Evolutionary conservation across 2,113 vertebrate species (phyloP), one percentile per base, ranked within the genome.

Genomic region (Ancistrus triradiatus): DNA sequence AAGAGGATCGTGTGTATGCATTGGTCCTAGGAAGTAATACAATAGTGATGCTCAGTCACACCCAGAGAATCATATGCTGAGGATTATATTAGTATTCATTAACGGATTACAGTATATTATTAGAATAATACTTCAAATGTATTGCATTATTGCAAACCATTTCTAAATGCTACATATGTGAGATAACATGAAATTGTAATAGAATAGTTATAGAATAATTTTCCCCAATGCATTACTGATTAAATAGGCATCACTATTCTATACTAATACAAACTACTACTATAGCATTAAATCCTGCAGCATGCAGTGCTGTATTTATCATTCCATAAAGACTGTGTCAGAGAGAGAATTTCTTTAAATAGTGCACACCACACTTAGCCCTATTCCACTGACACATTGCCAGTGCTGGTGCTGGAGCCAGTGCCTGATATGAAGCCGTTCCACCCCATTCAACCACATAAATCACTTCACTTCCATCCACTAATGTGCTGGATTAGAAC

Each of bases 311-410:
- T 42, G 4, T n/a, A 40, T 37, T 47, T 38, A 25, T 8, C 19
- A 66, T 8, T 17, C 38, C 14, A 47, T 2, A 8, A 3, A 48
- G 21, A 51, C 17, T 42, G 10, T 25, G 27, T 22, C 11, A 44
- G 14, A 22, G 56, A 44, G 59, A 57, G 52, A 66, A 55, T 19
- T 18, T 11, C 28, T 60, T 43, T 47, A 17, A 74, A 19, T 79
- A 83, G 75, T 63, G 63, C 85, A 87, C 65, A 14, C 74, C 77
- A 82, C 78, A 78, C 82, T 59, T 19, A 46, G 44, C 57, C 42
- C 4, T 46, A 31, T 46, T 33, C 27, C 57, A 47, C 44, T 25
- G 53, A 17, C 40, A 59, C 57, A 5, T 4, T 18, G 57, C 7
- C 42, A 7, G 2, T 28, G 57, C 57, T 43, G 42, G 27, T 46